Evolutionary conservation across 92 coral and sea anemone species (phyloP).

Genomic region (Paragorgia papillata): DNA sequence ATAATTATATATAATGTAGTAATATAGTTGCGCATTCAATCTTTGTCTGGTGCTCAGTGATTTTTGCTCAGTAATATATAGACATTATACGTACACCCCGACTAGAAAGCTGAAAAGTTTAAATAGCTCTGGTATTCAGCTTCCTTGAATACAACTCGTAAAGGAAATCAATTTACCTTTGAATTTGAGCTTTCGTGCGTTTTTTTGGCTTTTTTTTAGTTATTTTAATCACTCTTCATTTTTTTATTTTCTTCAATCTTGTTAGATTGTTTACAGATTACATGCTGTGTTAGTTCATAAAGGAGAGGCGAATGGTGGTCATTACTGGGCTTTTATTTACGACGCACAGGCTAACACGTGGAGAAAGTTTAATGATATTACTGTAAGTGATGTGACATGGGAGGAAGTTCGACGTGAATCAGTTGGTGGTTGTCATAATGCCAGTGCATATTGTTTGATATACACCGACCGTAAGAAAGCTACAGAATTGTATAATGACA

Average conservation of each 20-base stretch:
- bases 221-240: too few species aligned
- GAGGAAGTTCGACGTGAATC: constrained; percentile 90
- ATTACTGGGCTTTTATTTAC: constrained; percentile 93
- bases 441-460: constrained; percentile 91
- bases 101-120: too few species aligned
- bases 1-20: too few species aligned
- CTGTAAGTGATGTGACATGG: constrained; percentile 91
- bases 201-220: background rate
- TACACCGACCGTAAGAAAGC: constrained; percentile 76
- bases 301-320: constrained; percentile 92
- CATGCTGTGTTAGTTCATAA: constrained; percentile 93
- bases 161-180: too few species aligned
- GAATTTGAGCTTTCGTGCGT: too few species aligned
- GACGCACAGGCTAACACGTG: constrained; percentile 69
- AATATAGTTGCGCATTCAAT: too few species aligned
- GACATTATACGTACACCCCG: too few species aligned
- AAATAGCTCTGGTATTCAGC: too few species aligned
- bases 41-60: too few species aligned
- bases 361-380: constrained; percentile 89
- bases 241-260: background rate
- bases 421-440: constrained; percentile 84
- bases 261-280: constrained; percentile 75
- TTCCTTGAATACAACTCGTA: too few species aligned
- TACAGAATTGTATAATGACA: constrained; percentile 61
- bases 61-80: too few species aligned